These are phyloP conservation scores for Lepidochrysops patricia DNA, from an alignment of 2,888 invertebrate species.

Conservation along the genomic window DNA sequence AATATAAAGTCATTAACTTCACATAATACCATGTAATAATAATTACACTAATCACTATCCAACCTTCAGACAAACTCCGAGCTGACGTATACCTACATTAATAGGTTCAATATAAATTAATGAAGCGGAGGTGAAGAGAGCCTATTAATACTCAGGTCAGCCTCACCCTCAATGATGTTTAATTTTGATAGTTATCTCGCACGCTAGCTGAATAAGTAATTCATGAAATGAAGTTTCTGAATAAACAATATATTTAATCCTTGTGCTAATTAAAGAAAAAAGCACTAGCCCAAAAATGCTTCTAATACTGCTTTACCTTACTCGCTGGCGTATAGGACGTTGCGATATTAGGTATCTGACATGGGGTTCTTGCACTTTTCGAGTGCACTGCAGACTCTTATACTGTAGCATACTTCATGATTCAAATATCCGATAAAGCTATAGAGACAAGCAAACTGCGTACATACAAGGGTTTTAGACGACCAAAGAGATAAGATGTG, in stretches of 20 bases:
- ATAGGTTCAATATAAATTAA: slow-evolving; percentile 6
- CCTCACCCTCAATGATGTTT: slow-evolving; percentile 5
- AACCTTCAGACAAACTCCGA: neutral
- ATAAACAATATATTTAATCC: neutral
- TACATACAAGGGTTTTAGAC: neutral
- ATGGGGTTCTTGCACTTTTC: neutral
- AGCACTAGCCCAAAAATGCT: neutral
- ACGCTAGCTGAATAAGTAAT: neutral
- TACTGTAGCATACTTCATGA: neutral
- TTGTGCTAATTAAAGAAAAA: neutral
- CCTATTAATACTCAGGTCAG: slow-evolving; percentile 7
- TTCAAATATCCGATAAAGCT: neutral
- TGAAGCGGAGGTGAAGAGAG: neutral
- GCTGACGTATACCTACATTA: neutral
- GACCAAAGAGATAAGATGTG: neutral
- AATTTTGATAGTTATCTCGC: slow-evolving; percentile 1
- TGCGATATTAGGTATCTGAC: neutral
- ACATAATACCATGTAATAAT: neutral
- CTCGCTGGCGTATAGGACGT: neutral
- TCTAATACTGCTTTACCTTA: neutral
- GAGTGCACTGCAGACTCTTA: neutral
- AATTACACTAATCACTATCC: neutral
- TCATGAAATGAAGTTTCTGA: neutral
- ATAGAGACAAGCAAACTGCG: neutral
- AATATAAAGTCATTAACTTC: neutral